Evolutionary conservation across 1,140 invertebrate genomes (phyloP).

Genomic region (Drosophila watanabei): DNA sequence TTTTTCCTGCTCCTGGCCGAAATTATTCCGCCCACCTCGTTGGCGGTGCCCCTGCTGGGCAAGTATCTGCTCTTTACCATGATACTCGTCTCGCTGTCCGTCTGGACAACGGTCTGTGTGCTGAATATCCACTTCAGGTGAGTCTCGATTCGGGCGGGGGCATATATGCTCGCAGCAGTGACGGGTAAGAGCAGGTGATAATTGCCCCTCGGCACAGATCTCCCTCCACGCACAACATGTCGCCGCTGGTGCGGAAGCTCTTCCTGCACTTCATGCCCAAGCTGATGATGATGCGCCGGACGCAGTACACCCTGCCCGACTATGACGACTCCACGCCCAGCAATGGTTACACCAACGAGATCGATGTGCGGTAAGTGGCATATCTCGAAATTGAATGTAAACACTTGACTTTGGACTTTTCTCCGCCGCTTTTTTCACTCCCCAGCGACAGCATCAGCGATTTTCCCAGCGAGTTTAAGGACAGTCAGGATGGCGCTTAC

Average conservation of each 20-base stretch:
- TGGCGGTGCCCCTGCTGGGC: conserved; percentile 98
- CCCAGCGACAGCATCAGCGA: conserved; percentile 87
- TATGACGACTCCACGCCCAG: conserved; percentile 92
- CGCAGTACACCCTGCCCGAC: conserved; percentile 93
- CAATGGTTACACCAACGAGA: conserved; percentile 91
- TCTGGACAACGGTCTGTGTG: conserved; percentile 98
- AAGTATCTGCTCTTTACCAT: conserved; percentile 99
- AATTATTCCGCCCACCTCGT: conserved; percentile 98
- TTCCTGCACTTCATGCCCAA: conserved; percentile 96
- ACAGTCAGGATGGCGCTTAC: conserved; percentile 80
- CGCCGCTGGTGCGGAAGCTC: conserved; percentile 93
- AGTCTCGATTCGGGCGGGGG: conserved; percentile 75
- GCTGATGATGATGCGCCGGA: conserved; percentile 94
- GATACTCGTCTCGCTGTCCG: conserved; percentile 98
- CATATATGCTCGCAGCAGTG: neutral
- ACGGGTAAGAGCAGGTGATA: conserved; percentile 17
- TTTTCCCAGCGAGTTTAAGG: conserved; percentile 87
- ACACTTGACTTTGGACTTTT: conserved; percentile 27
- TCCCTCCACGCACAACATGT: conserved; percentile 98
- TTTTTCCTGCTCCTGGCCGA: conserved; percentile 98
- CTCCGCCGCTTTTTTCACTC: neutral
- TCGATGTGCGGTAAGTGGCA: conserved; percentile 90
- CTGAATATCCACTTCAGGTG: conserved; percentile 99
- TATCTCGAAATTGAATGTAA: conserved; percentile 34
- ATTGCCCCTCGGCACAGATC: conserved; percentile 88